Evolutionary conservation across 2,797 vertebrate genomes (phyloP).

Genomic region (Jordanella pulchra): DNA sequence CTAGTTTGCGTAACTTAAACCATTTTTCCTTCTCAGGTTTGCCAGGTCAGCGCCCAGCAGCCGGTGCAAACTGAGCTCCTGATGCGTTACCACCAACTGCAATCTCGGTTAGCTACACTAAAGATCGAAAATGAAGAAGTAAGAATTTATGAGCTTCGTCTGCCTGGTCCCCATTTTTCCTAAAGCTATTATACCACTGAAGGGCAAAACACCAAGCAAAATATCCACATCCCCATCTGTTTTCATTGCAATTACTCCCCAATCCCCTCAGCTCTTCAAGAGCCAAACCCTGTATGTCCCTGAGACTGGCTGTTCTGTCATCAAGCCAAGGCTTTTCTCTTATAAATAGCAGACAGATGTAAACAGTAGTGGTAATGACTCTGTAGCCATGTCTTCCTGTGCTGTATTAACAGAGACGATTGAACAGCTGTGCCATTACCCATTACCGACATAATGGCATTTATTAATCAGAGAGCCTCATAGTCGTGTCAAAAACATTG

Average conservation of each 20-base stretch:
- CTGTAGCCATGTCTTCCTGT: conserved; percentile 27
- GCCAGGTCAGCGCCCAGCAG: conserved; percentile 97
- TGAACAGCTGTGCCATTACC: conserved; percentile 46
- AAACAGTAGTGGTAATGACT: conserved; percentile 39
- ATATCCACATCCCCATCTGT: conserved; percentile 69
- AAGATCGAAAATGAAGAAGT: conserved; percentile 99
- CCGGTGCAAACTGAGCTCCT: conserved; percentile 96
- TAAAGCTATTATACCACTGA: conserved; percentile 30
- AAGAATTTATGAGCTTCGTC: conserved; percentile 58
- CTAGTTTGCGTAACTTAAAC: not conserved
- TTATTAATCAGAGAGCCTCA: conserved; percentile 56
- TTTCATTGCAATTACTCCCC: conserved; percentile 59
- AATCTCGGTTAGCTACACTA: conserved; percentile 93
- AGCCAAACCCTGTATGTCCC: conserved; percentile 40
- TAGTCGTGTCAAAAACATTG: conserved; percentile 36
- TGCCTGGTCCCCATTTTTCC: conserved; percentile 40
- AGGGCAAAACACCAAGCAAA: conserved; percentile 38
- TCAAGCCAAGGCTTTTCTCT: conserved; percentile 28
- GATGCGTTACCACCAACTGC: conserved; percentile 97
- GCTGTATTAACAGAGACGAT: conserved; percentile 46
- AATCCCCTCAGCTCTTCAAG: conserved; percentile 47
- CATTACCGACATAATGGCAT: conserved; percentile 30
- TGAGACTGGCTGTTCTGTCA: conserved; percentile 34
- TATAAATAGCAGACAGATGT: conserved; percentile 37
- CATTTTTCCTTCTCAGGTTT: conserved; percentile 81